Evolutionary conservation across 1,140 invertebrate species (phyloP).

Genomic region (Atta cephalotes): DNA sequence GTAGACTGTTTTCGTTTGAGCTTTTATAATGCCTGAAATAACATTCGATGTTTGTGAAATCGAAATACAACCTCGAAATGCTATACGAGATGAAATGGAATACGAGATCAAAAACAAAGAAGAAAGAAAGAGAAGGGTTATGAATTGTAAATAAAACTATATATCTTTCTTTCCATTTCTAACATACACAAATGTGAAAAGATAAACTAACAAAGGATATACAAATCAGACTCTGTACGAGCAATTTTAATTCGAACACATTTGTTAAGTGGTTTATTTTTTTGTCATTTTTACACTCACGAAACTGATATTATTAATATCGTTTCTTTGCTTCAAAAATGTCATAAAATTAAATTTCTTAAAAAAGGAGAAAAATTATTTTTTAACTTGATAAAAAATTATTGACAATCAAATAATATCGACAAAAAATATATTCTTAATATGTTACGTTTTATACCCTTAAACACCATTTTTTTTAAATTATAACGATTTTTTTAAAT

Average conservation of each 20-base stretch:
- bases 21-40: slow-evolving; percentile 14
- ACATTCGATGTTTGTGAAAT: slow-evolving; percentile 20
- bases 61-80: background rate
- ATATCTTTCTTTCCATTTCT: background rate
- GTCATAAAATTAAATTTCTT: no score
- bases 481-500: no score
- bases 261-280: background rate
- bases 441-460: no score
- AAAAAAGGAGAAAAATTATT: no score
- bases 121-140: no score
- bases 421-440: no score
- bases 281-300: background rate
- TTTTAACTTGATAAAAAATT: no score
- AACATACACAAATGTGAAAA: background rate
- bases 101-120: background rate
- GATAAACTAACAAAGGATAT: background rate
- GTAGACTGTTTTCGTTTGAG: background rate
- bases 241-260: background rate
- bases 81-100: background rate
- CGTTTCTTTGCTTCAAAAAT: no score
- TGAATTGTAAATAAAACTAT: slow-evolving; percentile 31
- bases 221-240: background rate
- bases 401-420: no score
- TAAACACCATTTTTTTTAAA: no score
- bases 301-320: background rate